Percentiles rank a stretch among this genome's conserved stretches.
Evolutionary conservation across 1,140 invertebrate species (phyloP).

Genomic region (Drosophila neocordata): DNA sequence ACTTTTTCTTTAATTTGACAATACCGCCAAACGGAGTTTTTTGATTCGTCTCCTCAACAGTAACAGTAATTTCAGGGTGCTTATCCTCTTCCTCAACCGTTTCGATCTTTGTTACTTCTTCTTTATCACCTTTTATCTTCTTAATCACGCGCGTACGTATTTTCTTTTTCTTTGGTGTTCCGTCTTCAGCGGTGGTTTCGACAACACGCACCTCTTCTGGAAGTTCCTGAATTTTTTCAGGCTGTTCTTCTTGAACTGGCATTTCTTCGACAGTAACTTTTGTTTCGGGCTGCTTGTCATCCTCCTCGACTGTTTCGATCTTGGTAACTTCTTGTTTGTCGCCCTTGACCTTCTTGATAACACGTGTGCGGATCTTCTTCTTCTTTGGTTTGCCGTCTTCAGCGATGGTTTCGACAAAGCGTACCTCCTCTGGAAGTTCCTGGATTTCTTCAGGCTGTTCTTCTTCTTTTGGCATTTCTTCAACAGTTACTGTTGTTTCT

Average conservation of each 20-base stretch:
- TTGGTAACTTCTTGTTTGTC: constrained; percentile 29
- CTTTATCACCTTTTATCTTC: constrained; percentile 77
- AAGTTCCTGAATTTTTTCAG: constrained; percentile 22
- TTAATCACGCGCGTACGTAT: constrained; percentile 76
- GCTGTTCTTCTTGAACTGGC: not conserved
- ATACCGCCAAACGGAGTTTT: constrained; percentile 39
- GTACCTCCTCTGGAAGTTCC: constrained; percentile 15
- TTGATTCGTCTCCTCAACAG: constrained; percentile 59
- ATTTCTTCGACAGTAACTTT: constrained; percentile 18
- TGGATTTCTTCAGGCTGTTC: constrained; percentile 4
- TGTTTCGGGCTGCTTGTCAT: constrained; percentile 25
- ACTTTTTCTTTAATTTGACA: constrained; percentile 55
- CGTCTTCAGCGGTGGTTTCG: constrained; percentile 14
- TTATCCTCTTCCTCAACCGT: constrained; percentile 83
- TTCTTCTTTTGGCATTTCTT: constrained; percentile 49
- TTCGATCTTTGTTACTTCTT: constrained; percentile 82
- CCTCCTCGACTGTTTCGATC: constrained; percentile 34
- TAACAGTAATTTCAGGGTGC: constrained; percentile 76
- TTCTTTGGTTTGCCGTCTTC: constrained; percentile 7
- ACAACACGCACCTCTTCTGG: constrained; percentile 20
- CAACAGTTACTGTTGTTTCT: constrained; percentile 52
- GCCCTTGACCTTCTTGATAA: constrained; percentile 14
- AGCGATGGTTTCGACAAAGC: not conserved
- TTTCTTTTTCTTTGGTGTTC: constrained; percentile 47
- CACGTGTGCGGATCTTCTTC: not conserved